A percentile compares a stretch with the other conserved stretches of the same genome.
These are phyloP conservation scores for Ypsolopha sequella DNA, from an alignment of 2,888 invertebrate genomes.

Conservation along the genomic window DNA sequence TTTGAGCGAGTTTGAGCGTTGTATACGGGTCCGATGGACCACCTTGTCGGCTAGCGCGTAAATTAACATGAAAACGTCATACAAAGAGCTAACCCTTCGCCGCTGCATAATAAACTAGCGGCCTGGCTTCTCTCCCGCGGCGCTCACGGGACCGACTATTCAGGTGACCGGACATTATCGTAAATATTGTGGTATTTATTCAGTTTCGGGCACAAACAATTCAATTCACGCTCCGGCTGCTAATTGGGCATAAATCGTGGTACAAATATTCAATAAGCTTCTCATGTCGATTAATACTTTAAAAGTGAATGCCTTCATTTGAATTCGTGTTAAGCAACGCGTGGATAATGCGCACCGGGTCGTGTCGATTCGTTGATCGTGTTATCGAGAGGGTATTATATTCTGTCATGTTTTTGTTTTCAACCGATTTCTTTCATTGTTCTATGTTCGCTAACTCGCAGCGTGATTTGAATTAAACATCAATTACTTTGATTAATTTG, in stretches of 20 bases:
- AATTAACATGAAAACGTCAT: slow-evolving; percentile 38
- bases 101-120: slow-evolving; percentile 46
- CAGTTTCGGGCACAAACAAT: slow-evolving; percentile 65
- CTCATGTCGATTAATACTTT: slow-evolving; percentile 61
- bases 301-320: slow-evolving; percentile 52
- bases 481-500: slow-evolving; percentile 28
- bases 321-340: slow-evolving; percentile 48
- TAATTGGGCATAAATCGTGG: slow-evolving; percentile 66
- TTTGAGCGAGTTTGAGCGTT: slow-evolving; percentile 21
- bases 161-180: slow-evolving; percentile 59
- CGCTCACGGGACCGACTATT: slow-evolving; percentile 44
- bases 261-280: slow-evolving; percentile 64
- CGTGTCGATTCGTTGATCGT: slow-evolving; percentile 39
- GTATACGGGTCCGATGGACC: slow-evolving; percentile 37
- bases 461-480: slow-evolving; percentile 25
- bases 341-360: slow-evolving; percentile 33
- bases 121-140: slow-evolving; percentile 34
- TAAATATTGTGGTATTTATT: slow-evolving; percentile 70
- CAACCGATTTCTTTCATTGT: slow-evolving; percentile 8
- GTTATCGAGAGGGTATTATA: slow-evolving; percentile 26
- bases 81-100: slow-evolving; percentile 63
- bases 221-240: slow-evolving; percentile 65
- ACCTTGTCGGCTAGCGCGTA: slow-evolving; percentile 55
- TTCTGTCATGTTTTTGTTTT: slow-evolving; percentile 25
- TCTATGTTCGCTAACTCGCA: background rate